Evolutionary conservation across 1,140 invertebrate genomes (phyloP).

Genomic region (Idris sp.): DNA sequence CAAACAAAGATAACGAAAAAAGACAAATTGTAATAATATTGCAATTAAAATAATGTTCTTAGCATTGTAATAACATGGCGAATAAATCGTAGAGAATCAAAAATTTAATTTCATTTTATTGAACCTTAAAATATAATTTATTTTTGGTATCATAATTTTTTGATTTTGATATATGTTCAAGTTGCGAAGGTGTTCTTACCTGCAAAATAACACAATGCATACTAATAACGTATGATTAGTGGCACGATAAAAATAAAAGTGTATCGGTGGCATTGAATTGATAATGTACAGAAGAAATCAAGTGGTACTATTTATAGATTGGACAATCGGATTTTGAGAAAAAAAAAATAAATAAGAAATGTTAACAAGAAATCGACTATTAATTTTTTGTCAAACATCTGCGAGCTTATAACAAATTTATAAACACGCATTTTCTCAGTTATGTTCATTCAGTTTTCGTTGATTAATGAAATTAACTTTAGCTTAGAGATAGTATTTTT

Average conservation of each 20-base stretch:
- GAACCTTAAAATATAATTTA: too few species aligned
- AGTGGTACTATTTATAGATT: constrained; percentile 22
- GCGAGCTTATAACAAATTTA: too few species aligned
- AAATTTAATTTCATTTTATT: too few species aligned
- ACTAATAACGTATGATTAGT: constrained; percentile 19
- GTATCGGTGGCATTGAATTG: constrained; percentile 24
- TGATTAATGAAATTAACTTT: neutral
- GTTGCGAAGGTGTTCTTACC: neutral
- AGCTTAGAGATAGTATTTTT: neutral
- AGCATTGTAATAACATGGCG: too few species aligned
- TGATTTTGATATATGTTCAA: too few species aligned
- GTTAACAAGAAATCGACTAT: too few species aligned
- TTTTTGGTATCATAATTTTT: too few species aligned
- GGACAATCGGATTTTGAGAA: constrained; percentile 25
- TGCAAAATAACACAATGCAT: constrained; percentile 5
- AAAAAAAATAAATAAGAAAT: too few species aligned
- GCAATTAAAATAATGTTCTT: too few species aligned
- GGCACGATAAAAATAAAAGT: constrained; percentile 17
- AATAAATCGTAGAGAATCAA: too few species aligned
- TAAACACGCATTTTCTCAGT: constrained; percentile 27
- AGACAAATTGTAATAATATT: too few species aligned
- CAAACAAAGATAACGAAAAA: too few species aligned
- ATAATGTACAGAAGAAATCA: constrained; percentile 20
- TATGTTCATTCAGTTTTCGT: constrained; percentile 51
- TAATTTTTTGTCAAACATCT: neutral